Conservation (phyloP, 2,113 vertebrate genomes). For the Hystrix cristata region DNA sequence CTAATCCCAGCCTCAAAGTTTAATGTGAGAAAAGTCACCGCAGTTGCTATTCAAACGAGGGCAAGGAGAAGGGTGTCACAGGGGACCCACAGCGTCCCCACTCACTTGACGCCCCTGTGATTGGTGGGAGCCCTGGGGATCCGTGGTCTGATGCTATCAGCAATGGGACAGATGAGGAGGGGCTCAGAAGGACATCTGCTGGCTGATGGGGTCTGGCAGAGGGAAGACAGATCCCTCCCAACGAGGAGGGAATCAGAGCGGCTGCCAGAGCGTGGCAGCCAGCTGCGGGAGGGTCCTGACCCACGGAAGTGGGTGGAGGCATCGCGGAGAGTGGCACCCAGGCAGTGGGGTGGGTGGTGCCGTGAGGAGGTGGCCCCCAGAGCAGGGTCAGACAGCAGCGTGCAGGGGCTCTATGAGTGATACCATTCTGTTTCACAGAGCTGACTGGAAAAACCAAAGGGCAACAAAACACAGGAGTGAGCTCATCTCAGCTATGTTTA, state of each 20-base stretch:
- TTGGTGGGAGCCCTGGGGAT: not conserved
- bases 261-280: rapidly evolving
- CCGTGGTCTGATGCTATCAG: not conserved
- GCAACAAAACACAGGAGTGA: too few relatives aligned
- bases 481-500: not conserved
- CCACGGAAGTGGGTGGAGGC: rapidly evolving
- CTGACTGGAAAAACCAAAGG: not conserved
- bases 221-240: not conserved
- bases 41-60: not conserved
- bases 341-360: not conserved
- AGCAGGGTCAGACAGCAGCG: not conserved
- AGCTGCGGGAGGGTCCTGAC: not conserved
- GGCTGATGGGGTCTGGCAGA: not conserved
- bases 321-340: not conserved
- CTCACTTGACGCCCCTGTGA: not conserved
- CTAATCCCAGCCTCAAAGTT: not conserved
- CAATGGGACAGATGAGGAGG: not conserved
- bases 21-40: not conserved
- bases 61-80: not conserved
- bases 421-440: not conserved
- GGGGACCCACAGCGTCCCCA: not conserved
- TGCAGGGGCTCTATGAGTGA: not conserved
- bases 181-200: not conserved
- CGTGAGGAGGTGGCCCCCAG: not conserved
- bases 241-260: not conserved